These are phyloP conservation scores for Catharus fuscescens DNA, from an alignment of 2,113 vertebrate species.

Conservation along the genomic window DNA sequence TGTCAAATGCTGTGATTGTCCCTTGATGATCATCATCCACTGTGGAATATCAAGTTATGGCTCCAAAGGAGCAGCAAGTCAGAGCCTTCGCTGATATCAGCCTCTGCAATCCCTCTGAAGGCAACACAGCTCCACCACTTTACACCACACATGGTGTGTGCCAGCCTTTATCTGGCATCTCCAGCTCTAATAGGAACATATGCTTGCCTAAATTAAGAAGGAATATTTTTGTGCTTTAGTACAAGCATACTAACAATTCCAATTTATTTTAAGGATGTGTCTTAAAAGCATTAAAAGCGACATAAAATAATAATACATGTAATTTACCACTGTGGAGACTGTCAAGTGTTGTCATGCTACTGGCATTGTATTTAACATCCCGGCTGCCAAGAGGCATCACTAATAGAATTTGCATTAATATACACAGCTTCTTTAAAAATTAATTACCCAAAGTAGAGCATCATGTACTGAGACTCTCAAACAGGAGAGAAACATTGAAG, in stretches of 20 bases:
- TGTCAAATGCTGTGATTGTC: background rate
- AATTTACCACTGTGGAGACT: slow-evolving; percentile 29
- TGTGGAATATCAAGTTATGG: background rate
- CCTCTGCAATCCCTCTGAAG: background rate
- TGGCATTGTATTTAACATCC: slow-evolving; percentile 49
- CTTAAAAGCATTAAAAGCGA: slow-evolving; percentile 30
- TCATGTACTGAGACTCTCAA: slow-evolving; percentile 38
- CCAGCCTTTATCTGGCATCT: slow-evolving; percentile 26
- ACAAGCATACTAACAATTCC: slow-evolving; percentile 4
- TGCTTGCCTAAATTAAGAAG: slow-evolving; percentile 38
- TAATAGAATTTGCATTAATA: slow-evolving; percentile 60
- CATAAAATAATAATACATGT: slow-evolving; percentile 55
- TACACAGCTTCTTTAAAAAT: slow-evolving; percentile 60
- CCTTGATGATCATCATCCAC: background rate
- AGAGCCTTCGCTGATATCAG: background rate
- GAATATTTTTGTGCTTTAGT: slow-evolving; percentile 42
- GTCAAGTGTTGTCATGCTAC: slow-evolving; percentile 60
- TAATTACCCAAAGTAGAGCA: slow-evolving; percentile 60
- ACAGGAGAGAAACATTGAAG: slow-evolving; percentile 21
- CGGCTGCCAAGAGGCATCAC: slow-evolving; percentile 7
- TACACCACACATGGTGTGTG: slow-evolving; percentile 19
- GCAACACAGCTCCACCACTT: background rate
- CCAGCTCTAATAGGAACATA: slow-evolving; percentile 40
- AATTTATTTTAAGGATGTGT: slow-evolving; percentile 41
- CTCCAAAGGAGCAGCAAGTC: background rate